Evolutionary conservation across 2,113 vertebrate species (phyloP), one percentile per base, ranked within the genome.

Genomic region (Podilymbus podiceps): DNA sequence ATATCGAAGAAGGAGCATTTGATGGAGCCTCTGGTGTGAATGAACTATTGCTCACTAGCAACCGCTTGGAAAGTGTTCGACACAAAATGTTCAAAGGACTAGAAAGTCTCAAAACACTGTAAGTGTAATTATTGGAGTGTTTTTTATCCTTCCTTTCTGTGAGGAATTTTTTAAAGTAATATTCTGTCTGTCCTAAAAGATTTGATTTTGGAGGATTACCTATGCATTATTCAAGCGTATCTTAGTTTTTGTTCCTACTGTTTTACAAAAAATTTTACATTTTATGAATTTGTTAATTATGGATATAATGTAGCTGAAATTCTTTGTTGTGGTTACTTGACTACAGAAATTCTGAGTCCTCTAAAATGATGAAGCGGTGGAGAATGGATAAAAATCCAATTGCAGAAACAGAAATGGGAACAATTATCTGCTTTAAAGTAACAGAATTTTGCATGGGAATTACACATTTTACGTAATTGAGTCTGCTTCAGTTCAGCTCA

Each of bases 1-100:
- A 99, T 98, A 99, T 99, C 5, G 99, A 99, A 97, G 99, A 99
- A 98, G 99, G 99, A 50, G 99, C 98, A 2, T 99, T 99, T 95
- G 99, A 99, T 55, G 99, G 99, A 62, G 99, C 99, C 8, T 98
- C 98, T 33, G 99, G 99, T 71, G 99, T 99, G 73, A 99, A 99
- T 66, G 99, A 99, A 93, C 96, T 99, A 49, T 98, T 99, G 83
- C 97, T 99, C 89, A 99, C 99, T 8, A 99, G 99, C 93, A 99
- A 99, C 94, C 99, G 98, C 35, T 97, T 99, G 95, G 99, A 99
- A 97, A 99, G 98, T 67, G 96, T 99, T 68, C 99, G 98, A 74
- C 98, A 99, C 96, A 99, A 98, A 97, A 99, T 99, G 99, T 98
- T 99, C 95, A 99, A 99, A 97, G 99, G 99, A 77, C 97, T 99